Percentiles rank a stretch among this genome's conserved stretches.
phyloP scores from a whole-genome alignment of 2,797 vertebrate species.

The Centroberyx gerrardi region DNA sequence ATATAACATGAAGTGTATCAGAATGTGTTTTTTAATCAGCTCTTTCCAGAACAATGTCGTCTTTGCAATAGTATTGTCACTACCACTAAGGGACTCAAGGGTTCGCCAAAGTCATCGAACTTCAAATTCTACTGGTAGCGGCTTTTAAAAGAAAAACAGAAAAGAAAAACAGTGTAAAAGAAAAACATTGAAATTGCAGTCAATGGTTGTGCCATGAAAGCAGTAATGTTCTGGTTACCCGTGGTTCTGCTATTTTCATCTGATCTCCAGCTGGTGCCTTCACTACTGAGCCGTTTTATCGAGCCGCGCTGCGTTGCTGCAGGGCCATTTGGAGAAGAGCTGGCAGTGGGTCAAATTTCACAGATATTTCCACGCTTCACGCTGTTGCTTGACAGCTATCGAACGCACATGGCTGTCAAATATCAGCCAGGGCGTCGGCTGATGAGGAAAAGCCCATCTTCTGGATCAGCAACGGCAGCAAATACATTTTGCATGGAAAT shows the following conservation, averaged over 20 bases:
- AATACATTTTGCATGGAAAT: conserved; percentile 7
- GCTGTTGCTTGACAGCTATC: conserved; percentile 60
- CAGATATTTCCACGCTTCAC: conserved; percentile 54
- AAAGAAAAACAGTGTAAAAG: background rate
- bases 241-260: conserved; percentile 36
- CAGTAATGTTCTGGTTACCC: conserved; percentile 27
- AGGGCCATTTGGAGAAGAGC: conserved; percentile 69
- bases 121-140: background rate
- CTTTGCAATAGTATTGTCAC: no score
- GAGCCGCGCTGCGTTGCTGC: conserved; percentile 41
- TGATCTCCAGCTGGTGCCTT: conserved; percentile 65
- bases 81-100: no score
- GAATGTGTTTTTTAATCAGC: conserved; percentile 10
- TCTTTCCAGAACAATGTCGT: no score
- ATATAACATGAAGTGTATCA: conserved; percentile 9
- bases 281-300: conserved; percentile 51
- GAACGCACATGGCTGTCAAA: conserved; percentile 54
- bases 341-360: conserved; percentile 65
- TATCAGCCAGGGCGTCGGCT: conserved; percentile 33
- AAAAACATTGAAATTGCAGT: background rate
- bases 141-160: no score
- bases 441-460: conserved; percentile 39
- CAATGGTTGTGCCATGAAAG: conserved; percentile 24
- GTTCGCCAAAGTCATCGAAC: background rate
- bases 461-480: background rate